phyloP scores from a whole-genome alignment of 1,140 invertebrate species.

The Scaptomyza montana region DNA sequence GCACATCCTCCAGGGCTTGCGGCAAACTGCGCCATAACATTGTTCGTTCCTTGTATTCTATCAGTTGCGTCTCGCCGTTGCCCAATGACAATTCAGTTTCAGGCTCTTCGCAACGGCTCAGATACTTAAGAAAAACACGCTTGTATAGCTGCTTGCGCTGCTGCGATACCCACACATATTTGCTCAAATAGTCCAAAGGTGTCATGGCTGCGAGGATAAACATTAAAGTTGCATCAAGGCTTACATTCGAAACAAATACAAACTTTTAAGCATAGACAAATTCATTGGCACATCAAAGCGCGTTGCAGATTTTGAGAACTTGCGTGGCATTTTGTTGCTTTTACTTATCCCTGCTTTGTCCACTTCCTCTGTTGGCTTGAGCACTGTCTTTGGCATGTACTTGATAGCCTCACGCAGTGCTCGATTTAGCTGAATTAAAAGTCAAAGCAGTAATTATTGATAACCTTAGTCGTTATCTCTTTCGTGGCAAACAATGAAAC shows the following conservation, averaged over 20 bases:
- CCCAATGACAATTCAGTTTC: slow-evolving; percentile 50
- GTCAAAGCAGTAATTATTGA: no score
- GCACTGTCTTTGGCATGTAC: slow-evolving; percentile 61
- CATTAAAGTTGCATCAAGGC: not conserved
- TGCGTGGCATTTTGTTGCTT: slow-evolving; percentile 84
- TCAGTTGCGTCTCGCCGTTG: slow-evolving; percentile 51
- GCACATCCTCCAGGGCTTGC: slow-evolving; percentile 74
- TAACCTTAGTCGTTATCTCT: no score
- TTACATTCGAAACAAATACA: slow-evolving; percentile 14
- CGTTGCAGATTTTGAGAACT: slow-evolving; percentile 86
- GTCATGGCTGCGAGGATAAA: slow-evolving; percentile 84
- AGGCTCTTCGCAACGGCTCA: slow-evolving; percentile 63
- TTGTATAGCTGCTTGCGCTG: slow-evolving; percentile 86
- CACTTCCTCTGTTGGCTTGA: slow-evolving; percentile 51
- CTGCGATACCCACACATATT: slow-evolving; percentile 85
- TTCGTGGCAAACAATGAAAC: no score
- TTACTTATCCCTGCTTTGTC: slow-evolving; percentile 27
- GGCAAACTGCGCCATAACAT: slow-evolving; percentile 64
- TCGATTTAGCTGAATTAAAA: slow-evolving; percentile 59
- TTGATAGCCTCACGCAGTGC: slow-evolving; percentile 76
- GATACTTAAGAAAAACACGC: slow-evolving; percentile 72
- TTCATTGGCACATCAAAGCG: slow-evolving; percentile 87
- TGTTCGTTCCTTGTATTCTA: slow-evolving; percentile 67
- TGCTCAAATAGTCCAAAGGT: slow-evolving; percentile 86
- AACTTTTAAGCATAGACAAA: slow-evolving; percentile 85